Evolutionary conservation across 53 echinoderm and acorn worm genomes (phyloP), one percentile per base, ranked within the genome.

Genomic region (Holothuria leucospilota): DNA sequence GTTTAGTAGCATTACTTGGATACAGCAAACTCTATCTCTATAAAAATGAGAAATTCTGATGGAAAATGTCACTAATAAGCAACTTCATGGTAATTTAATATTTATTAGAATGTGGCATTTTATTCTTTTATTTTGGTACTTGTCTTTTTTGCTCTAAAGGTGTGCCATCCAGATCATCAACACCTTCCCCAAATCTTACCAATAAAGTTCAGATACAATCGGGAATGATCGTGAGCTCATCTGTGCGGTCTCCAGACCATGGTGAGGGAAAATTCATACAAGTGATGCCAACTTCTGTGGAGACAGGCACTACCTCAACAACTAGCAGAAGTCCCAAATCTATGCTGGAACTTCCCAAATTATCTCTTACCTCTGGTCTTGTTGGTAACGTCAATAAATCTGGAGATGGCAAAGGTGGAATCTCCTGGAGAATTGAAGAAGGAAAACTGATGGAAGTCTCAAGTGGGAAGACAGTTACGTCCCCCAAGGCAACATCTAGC

Each of bases 161-260:
- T 42, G 27, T 46, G 4, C 49, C 84, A 29, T 83, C 84, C 25
- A 46, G 84, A 14, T 67, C 84, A 27, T 83, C 84, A n/a, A 83
- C 84, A 1, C 68, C 84, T 63, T 67, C 84, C 21, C 65, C 84
- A 27, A 83, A 41, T 64, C 28, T 83, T 16, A 83, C 84, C 41
- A 83, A 83, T 46, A 83, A 83, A 52, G 84, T 83, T 14, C 84
- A 83, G 66, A 83, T 83, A 26, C 84, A 83, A 39, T 83, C 84
- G 12, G 84, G 84, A 5, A 83, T 83, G 84, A 83, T 83, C 13
- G 51, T 83, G 2, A 66, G 51, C 20, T 66, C 84, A 3, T 51
- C 84, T 0, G 67, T 64, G 21, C 56, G 39, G 28, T 83, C 84
- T 24, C 84, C 84, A 1, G 68, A 83, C n/a, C 65, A 42, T 7